Evolutionary conservation across 2,888 invertebrate species (phyloP), one percentile per base, ranked within the genome.

Genomic region (Hemicrepidius hirtus): DNA sequence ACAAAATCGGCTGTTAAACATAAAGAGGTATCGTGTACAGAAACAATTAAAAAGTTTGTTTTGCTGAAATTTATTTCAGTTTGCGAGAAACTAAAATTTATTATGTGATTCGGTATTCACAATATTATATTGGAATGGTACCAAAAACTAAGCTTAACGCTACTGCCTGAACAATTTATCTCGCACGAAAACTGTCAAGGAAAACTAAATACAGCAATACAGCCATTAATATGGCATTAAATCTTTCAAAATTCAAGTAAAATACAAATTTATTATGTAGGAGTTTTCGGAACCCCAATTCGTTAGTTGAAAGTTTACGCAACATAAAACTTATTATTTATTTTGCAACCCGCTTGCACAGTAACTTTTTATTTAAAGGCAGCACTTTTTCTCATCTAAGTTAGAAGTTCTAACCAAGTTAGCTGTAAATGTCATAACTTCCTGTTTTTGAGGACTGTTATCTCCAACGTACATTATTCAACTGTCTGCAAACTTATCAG

Each of bases 391-490:
- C 73, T 73, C 73, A 73, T 73, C 59, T 73, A 73, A 73, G 73
- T 73, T 73, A 73, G 68, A 73, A 73, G 64, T 73, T 73, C 59
- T 73, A 73, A 73, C 73, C 68, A 69, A 73, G 73, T 73, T 73
- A 73, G 68, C 73, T 66, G 73, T 73, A 73, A 73, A 73, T 73
- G 73, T 73, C 73, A 73, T 73, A 73, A 69, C 73, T 73, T 73
- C 73, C 73, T 73, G 73, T 73, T 69, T 73, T 73, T 73, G 68
- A 73, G 73, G 73, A 73, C 73, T 69, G 73, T 73, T 73, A 73
- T 73, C 73, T 73, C 57, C 73, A 62, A 69, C 68, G 68, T 73
- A 73, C 68, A 73, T 73, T 73, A 73, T 73, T 73, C 73, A 68
- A 66, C 73, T 73, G 73, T 73, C 73, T 73, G 65, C 63, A 69